Evolutionary conservation across 1,140 invertebrate genomes (phyloP), one percentile per base, ranked within the genome.

Genomic region (Drosophila kanapiae): DNA sequence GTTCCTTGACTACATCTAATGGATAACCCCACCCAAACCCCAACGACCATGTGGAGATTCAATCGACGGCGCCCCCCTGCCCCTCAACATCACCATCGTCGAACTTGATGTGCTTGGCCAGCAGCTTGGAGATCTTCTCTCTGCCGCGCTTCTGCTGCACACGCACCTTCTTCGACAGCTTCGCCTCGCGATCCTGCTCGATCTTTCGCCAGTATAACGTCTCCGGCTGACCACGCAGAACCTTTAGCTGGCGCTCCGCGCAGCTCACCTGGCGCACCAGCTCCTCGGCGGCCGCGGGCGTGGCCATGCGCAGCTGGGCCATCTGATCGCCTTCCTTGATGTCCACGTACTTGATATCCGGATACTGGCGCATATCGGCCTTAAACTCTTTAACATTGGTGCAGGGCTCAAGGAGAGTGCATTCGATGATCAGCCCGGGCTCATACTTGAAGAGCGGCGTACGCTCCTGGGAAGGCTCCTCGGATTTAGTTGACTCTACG

Each of bases 201-300:
- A 96, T 95, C 92, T 96, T 96, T 11, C 95, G 91, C 95, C 95
- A 96, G 84, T 96, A 96, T 2, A 84, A 70, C 35, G 93, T 93
- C 88, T 96, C 96, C 75, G 95, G 94, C 27, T 95, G 94, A 16
- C 94, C 95, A 91, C 84, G 72, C 63, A 94, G 49, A 10, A 94
- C 74, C 43, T 92, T 78, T 10, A 84, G 71, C 37, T 87, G 77
- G 14, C 85, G 75, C 61, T 92, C 92, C 11, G 84, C 84, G 47
- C 84, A 83, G 49, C 16, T 80, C 1, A 85, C 29, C 23, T 92
- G 78, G 5, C 93, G 81, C 0, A 85, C 70, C 18, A 95, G 82
- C 37, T 93, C 86, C 49, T 93, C 93, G 3, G 95, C 95, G 42
- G 94, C 93, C 62, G 94, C 93, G 3, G 94, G 68, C 43, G 94